Conservation (phyloP, 2,113 vertebrate genomes). For the Sinocyclocheilus anshuiensis region DNA sequence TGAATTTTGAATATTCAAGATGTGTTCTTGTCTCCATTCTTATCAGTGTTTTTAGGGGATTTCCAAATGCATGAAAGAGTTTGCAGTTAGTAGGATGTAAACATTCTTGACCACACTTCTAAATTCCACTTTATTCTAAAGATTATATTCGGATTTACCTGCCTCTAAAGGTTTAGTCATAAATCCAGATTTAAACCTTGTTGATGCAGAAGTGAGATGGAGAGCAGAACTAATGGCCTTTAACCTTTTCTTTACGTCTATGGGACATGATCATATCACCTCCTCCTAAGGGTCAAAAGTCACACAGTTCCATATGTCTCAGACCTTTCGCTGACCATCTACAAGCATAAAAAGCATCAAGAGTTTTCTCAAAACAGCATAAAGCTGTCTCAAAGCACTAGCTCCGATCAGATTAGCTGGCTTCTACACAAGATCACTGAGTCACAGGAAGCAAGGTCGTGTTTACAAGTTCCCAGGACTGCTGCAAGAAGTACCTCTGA, state of each 20-base stretch:
- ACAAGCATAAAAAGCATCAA: neutral
- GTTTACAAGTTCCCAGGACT: slow-evolving; percentile 2
- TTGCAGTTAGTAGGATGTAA: neutral
- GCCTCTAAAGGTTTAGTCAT: neutral
- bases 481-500: neutral
- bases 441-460: neutral
- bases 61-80: neutral
- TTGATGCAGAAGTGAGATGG: neutral
- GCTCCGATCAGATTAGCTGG: neutral
- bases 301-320: neutral
- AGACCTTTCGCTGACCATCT: neutral
- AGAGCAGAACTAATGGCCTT: neutral
- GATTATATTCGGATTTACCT: neutral
- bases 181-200: neutral
- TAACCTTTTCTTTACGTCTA: neutral
- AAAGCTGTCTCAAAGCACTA: neutral
- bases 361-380: neutral
- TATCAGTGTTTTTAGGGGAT: neutral
- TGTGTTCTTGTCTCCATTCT: neutral
- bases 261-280: neutral
- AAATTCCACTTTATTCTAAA: neutral
- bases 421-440: neutral
- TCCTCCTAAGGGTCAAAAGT: neutral
- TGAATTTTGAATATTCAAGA: slow-evolving; percentile 3
- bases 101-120: neutral